Base-by-base conservation (phyloP, 2,888 invertebrate genomes). In the Eurois occulta region DNA sequence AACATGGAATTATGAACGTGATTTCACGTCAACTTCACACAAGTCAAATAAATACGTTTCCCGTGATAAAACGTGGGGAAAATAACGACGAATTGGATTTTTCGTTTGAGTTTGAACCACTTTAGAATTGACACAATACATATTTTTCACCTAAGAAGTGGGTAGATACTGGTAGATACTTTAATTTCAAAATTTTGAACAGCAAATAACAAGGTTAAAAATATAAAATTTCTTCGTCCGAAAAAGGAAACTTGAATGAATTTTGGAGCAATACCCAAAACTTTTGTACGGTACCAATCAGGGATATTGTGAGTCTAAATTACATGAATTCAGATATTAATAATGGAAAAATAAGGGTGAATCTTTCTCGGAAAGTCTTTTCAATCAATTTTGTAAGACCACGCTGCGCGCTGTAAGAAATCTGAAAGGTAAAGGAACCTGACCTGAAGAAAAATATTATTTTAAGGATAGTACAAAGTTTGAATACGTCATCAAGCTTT, bases 251-350 rank as follows among this genome's bases (percentile, higher is more conserved):
- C 70, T 74, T 72, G 16, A 18, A 16, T 35, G 32, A 76, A 79
- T 76, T 80, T 73, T 52, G 3, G 52, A 83, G 38, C 43, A 52
- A 60, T 64, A 32, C 4, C 35, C 46, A n/a, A 83, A 75, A 74
- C 66, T 80, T 83, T 85, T 83, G 43, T 84, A 21, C 43, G 69
- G 35, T 35, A 65, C 73, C 72, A 88, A 85, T 86, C 81, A 83
- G 43, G n/a, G 69, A 70, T 64, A 81, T 83, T 85, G 80, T 87
- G 48, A 71, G 66, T n/a, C 62, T 68, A 65, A 82, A 78, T 85
- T 75, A 70, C 38, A 72, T 70, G 71, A 70, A 83, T 81, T 83
- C 70, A 66, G 35, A 72, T 68, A 75, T 84, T 72, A 75, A 77
- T 58, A 65, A 75, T 60, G 48, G n/a, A 76, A 74, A 73, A 65